Evolutionary conservation across 2,888 invertebrate genomes (phyloP).

Genomic region (Auanema sp.): DNA sequence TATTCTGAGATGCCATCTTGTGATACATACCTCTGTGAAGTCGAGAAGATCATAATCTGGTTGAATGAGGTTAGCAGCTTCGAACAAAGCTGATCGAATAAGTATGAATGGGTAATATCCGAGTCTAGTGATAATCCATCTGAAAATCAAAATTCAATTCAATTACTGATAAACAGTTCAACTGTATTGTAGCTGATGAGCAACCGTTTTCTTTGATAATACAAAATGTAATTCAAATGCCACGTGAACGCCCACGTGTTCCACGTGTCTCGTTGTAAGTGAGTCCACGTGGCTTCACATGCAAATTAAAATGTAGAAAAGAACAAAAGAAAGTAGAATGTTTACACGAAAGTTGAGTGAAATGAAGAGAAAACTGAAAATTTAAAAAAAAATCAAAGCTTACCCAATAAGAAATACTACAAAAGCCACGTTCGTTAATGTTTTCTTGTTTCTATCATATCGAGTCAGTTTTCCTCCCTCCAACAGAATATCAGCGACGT

Average conservation of each 20-base stretch:
- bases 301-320: no score
- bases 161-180: background rate
- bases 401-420: constrained; percentile 50
- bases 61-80: constrained; percentile 56
- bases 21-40: constrained; percentile 26
- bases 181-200: background rate
- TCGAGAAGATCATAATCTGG: constrained; percentile 53
- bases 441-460: constrained; percentile 44
- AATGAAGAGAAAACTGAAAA: background rate
- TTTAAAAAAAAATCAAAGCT: background rate
- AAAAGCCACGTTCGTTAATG: constrained; percentile 48
- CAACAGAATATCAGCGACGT: constrained; percentile 66
- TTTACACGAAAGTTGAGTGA: no score
- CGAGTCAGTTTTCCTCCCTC: constrained; percentile 64
- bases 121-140: constrained; percentile 56
- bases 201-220: constrained; percentile 2
- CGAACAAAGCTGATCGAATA: constrained; percentile 50
- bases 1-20: background rate
- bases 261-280: no score
- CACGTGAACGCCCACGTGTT: background rate
- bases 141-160: constrained; percentile 19
- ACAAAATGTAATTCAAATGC: no score
- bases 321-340: no score
- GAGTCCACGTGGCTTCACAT: no score
- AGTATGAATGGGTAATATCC: constrained; percentile 56